Percentiles rank a stretch among this genome's conserved stretches.
phyloP scores from a whole-genome alignment of 2,797 vertebrate species.

The Labroides dimidiatus region DNA sequence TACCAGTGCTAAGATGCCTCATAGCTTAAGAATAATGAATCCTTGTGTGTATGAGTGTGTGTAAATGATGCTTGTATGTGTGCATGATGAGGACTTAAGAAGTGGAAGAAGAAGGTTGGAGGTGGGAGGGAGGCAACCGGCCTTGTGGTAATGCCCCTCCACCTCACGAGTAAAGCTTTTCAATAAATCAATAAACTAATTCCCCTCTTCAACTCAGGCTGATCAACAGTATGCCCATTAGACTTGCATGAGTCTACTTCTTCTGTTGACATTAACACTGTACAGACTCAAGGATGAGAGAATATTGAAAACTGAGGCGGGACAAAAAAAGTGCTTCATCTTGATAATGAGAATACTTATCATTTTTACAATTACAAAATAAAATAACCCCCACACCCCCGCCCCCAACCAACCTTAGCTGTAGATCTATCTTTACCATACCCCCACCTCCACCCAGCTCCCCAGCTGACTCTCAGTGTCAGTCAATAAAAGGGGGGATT shows the following conservation, averaged over 20 bases:
- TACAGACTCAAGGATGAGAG: slow-evolving; percentile 9
- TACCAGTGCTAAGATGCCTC: slow-evolving; percentile 42
- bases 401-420: slow-evolving; percentile 1
- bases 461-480: slow-evolving; percentile 2
- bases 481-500: slow-evolving; percentile 13
- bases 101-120: slow-evolving; percentile 8
- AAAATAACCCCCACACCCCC: too few relatives aligned
- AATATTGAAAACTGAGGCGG: slow-evolving; percentile 14
- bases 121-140: slow-evolving; percentile 14
- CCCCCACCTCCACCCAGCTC: slow-evolving; percentile 2
- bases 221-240: slow-evolving; percentile 33
- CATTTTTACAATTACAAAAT: background rate
- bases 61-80: slow-evolving; percentile 15
- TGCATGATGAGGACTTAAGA: background rate
- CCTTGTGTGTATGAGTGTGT: background rate
- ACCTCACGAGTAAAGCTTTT: slow-evolving; percentile 62
- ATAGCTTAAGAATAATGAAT: slow-evolving; percentile 50
- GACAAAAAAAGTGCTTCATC: slow-evolving; percentile 4
- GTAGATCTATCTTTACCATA: slow-evolving; percentile 32
- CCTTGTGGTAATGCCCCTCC: slow-evolving; percentile 43
- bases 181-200: slow-evolving; percentile 73
- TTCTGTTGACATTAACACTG: slow-evolving; percentile 9
- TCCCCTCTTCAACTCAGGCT: slow-evolving; percentile 28
- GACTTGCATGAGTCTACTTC: slow-evolving; percentile 26
- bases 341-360: background rate